A percentile compares a stretch with the other conserved stretches of the same genome.
Evolutionary conservation across 2,113 vertebrate genomes (phyloP).

Genomic region (Callorhinus ursinus): DNA sequence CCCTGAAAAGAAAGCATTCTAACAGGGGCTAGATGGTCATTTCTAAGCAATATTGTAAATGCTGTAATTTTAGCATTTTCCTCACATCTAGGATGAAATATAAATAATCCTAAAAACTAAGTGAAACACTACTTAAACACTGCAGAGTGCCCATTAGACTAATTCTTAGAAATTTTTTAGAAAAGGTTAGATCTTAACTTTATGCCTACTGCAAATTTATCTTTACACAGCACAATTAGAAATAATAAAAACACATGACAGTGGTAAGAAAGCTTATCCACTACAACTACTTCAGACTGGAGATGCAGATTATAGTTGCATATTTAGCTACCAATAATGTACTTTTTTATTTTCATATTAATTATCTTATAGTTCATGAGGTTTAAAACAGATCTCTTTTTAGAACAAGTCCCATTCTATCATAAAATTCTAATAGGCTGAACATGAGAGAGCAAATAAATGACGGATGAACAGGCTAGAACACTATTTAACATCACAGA

Average conservation of each 20-base stretch:
- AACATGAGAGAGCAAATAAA: not conserved
- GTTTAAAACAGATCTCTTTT: slow-evolving; percentile 14
- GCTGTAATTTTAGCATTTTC: not conserved
- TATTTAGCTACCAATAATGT: not conserved
- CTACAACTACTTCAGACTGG: not conserved
- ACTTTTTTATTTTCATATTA: slow-evolving; percentile 16
- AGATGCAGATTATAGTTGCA: not conserved
- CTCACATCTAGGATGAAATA: not conserved
- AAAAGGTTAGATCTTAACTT: not conserved
- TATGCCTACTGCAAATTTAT: not conserved
- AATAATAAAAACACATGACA: not conserved
- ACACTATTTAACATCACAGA: not conserved
- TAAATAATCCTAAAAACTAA: not conserved
- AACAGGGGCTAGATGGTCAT: not conserved
- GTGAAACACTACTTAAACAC: not conserved
- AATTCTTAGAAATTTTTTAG: not conserved
- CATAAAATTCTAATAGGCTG: slow-evolving; percentile 36
- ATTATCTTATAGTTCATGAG: not conserved
- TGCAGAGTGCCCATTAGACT: not conserved
- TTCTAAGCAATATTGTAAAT: not conserved
- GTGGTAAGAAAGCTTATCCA: not conserved
- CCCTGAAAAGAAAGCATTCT: not conserved
- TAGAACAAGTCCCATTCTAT: not conserved
- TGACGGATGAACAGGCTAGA: not conserved
- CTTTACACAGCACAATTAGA: not conserved